Conservation (phyloP, 2,888 invertebrate genomes). For the Oscheius sp. region DNA sequence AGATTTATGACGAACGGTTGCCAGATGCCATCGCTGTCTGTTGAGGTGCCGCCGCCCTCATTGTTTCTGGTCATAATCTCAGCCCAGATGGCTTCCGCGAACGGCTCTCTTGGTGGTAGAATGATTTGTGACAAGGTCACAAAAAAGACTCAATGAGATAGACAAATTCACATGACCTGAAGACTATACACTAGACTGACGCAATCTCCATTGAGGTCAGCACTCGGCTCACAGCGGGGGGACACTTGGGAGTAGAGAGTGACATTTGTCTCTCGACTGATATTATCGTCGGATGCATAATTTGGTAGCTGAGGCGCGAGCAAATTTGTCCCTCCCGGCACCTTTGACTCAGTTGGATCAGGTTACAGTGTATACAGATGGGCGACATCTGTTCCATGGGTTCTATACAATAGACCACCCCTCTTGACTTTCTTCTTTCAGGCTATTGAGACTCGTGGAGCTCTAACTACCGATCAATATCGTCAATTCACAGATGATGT, state of each 20-base stretch:
- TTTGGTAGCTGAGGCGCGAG: not conserved
- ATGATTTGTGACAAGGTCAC: not conserved
- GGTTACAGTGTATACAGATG: slow-evolving; percentile 33
- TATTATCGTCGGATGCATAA: not conserved
- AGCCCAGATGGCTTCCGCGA: slow-evolving; percentile 20
- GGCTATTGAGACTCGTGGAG: not conserved
- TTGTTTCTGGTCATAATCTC: slow-evolving; percentile 12
- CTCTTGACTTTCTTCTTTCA: slow-evolving; percentile 12
- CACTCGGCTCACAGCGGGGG: slow-evolving; percentile 11
- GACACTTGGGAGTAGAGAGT: not conserved
- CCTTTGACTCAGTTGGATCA: not conserved
- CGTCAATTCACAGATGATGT: slow-evolving; percentile 6
- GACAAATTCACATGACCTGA: slow-evolving; percentile 18
- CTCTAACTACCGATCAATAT: not conserved
- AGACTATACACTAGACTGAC: not conserved
- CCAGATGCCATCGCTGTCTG: slow-evolving; percentile 21
- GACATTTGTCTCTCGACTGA: slow-evolving; percentile 13
- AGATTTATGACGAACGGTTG: slow-evolving; percentile 25
- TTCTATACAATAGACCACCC: slow-evolving; percentile 28
- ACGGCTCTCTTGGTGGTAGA: not conserved
- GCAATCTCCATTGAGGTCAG: slow-evolving; percentile 1
- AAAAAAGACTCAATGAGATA: too few species aligned
- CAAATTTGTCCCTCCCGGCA: not conserved
- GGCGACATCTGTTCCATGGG: slow-evolving; percentile 29
- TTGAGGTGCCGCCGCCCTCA: not conserved